Evolutionary conservation across 2,888 invertebrate species (phyloP), one percentile per base, ranked within the genome.

Genomic region (Leptinotarsa juncta): DNA sequence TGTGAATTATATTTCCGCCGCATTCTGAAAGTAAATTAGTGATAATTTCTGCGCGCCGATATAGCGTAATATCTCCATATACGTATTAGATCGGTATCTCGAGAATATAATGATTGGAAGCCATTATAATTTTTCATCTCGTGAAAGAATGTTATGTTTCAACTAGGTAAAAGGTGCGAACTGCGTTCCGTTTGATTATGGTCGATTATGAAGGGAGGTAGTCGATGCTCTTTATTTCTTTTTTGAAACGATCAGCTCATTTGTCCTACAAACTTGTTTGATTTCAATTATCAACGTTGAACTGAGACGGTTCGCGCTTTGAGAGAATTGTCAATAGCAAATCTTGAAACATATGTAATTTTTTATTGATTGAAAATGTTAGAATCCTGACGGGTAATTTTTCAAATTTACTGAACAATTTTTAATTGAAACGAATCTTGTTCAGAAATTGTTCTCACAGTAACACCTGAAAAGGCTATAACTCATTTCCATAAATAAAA

Each of bases 101-200:
- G 71, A 71, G 68, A 55, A 68, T 66, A 77, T 73, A 77, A 74
- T 67, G 65, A 73, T 74, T 74, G 69, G 77, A 75, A 74, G 67
- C 67, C 67, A 72, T 74, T 75, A 71, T 73, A 75, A 73, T 73
- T 77, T 72, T 77, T 71, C 20, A 71, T 74, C 70, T 72, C 70
- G 68, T 73, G 67, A 51, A 77, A 72, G 77, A 77, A 77, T 77
- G 75, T 50, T 60, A 70, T 71, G 69, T 49, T 75, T 60, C 71
- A 65, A 70, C 66, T 50, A 66, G 73, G 60, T 57, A n/a, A 65
- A 71, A 75, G 74, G 74, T 75, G 74, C 65, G 67, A 75, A 75
- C 18, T 65, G 65, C 53, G 42, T 10, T 62, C 32, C 32, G 42
- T 42, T 14, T 15, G 23, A 20, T 57, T 62, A 7, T 26, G 3